Evolutionary conservation across 2,888 invertebrate species (phyloP).

Genomic region (Coelopa pilipes): DNA sequence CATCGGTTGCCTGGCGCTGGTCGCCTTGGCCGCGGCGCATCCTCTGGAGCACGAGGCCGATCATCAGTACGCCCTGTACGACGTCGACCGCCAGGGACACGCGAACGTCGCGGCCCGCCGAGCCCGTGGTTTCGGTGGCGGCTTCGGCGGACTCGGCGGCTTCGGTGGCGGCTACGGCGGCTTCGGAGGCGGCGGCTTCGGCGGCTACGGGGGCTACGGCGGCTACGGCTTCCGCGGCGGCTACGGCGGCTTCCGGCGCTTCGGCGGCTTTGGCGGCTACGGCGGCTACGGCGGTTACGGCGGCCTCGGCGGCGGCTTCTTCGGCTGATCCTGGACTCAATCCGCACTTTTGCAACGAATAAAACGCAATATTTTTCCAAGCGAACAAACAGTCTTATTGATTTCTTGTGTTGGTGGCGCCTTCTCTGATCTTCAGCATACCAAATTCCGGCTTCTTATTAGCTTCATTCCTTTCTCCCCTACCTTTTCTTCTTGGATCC

Average conservation of each 20-base stretch:
- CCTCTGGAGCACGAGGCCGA: background rate
- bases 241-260: slow-evolving; percentile 1
- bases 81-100: background rate
- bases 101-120: background rate
- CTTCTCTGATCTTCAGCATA: too few species aligned
- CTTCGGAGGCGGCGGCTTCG: slow-evolving; percentile 24
- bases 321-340: background rate
- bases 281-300: slow-evolving; percentile 6
- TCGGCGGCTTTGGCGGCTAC: slow-evolving; percentile 6
- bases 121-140: slow-evolving; percentile 8
- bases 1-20: slow-evolving; percentile 15
- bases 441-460: background rate
- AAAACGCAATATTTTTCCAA: too few species aligned
- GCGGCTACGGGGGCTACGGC: slow-evolving; percentile 28
- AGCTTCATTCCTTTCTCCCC: background rate
- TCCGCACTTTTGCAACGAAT: too few species aligned
- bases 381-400: too few species aligned
- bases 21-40: slow-evolving; percentile 25
- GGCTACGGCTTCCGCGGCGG: slow-evolving; percentile 17
- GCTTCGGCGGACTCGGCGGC: background rate
- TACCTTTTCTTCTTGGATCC: background rate
- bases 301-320: background rate
- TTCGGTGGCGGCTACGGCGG: background rate
- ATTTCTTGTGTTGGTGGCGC: too few species aligned
- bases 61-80: background rate